Conservation (phyloP, 2,113 vertebrate species). For the Tautogolabrus adspersus region DNA sequence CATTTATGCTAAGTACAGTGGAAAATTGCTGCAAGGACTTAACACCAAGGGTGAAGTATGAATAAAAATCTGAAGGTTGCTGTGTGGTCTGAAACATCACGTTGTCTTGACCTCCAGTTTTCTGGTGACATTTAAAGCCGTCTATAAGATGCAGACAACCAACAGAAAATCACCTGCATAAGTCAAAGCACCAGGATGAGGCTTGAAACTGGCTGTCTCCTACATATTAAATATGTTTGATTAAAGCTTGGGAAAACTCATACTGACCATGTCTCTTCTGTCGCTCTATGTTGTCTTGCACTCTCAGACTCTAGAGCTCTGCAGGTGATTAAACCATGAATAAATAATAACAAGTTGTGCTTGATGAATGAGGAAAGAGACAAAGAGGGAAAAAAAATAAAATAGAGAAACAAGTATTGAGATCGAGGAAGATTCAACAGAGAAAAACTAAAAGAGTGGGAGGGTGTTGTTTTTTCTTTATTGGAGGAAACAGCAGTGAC, state of each 20-base stretch:
- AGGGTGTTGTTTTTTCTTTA: neutral
- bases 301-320: neutral
- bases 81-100: neutral
- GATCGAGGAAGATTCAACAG: neutral
- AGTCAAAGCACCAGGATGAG: neutral
- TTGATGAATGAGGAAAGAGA: neutral
- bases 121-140: neutral
- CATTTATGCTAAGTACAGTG: neutral
- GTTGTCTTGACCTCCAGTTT: neutral
- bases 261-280: neutral
- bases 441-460: neutral
- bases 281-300: neutral
- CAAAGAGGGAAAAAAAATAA: neutral
- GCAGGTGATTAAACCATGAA: slow-evolving; percentile 4
- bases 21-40: neutral
- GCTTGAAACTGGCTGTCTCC: neutral
- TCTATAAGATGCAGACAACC: neutral
- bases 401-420: neutral
- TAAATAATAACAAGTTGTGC: neutral
- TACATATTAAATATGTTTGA: neutral
- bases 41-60: neutral
- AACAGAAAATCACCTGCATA: neutral
- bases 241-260: neutral
- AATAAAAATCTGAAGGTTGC: neutral
- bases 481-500: neutral